Evolutionary conservation across 2,797 vertebrate species (phyloP).

Genomic region (Bovichtus variegatus): DNA sequence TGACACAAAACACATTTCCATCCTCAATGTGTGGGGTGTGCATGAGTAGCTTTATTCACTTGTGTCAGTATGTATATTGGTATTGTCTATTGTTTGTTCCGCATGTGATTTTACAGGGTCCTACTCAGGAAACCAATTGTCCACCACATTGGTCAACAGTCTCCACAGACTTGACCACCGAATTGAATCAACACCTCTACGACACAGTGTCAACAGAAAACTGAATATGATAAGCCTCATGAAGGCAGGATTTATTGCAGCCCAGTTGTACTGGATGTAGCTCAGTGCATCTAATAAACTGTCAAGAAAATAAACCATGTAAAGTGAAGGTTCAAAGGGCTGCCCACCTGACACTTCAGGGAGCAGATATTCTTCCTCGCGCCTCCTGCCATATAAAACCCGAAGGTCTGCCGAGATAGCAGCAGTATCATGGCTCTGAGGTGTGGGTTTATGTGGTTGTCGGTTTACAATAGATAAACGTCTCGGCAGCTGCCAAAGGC

Average conservation of each 20-base stretch:
- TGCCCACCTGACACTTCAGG: constrained; percentile 15
- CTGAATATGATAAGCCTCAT: constrained; percentile 43
- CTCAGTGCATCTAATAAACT: constrained; percentile 64
- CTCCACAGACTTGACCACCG: constrained; percentile 12
- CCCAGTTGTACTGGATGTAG: constrained; percentile 31
- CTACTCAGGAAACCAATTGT: constrained; percentile 29
- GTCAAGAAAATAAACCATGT: constrained; percentile 49
- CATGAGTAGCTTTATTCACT: constrained; percentile 12
- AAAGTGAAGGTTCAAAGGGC: not conserved
- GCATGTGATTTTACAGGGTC: constrained; percentile 24
- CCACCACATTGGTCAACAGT: constrained; percentile 29
- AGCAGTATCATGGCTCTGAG: constrained; percentile 12
- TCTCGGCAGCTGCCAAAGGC: not conserved
- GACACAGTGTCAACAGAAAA: constrained; percentile 46
- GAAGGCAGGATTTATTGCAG: constrained; percentile 50
- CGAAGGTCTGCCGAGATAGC: constrained; percentile 28
- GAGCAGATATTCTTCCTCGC: constrained; percentile 19
- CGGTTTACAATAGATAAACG: constrained; percentile 25
- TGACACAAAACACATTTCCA: constrained; percentile 13
- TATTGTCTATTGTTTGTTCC: constrained; percentile 17
- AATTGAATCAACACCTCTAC: constrained; percentile 48
- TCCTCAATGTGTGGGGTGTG: not conserved
- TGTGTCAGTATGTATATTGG: constrained; percentile 12
- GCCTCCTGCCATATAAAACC: constrained; percentile 33
- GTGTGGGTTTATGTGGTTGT: constrained; percentile 35